Percentiles rank a stretch among this genome's conserved stretches.
Evolutionary conservation across 2,797 vertebrate species (phyloP).

Genomic region (Lagocephalus sceleratus): DNA sequence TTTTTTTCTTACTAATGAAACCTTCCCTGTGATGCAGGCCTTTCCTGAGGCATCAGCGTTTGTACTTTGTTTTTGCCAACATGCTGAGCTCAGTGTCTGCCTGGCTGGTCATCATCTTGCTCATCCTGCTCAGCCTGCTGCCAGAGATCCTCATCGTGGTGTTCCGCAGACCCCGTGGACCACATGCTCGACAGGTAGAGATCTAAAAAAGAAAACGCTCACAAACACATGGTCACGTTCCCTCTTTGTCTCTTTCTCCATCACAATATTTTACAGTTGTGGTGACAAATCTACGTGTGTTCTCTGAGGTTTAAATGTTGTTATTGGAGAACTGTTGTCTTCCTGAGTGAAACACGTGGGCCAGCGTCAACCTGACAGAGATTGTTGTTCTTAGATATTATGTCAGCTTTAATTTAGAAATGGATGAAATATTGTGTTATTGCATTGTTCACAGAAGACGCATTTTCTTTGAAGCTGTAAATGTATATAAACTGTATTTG

Average conservation of each 20-base stretch:
- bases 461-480: constrained; percentile 17
- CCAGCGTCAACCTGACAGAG: too few relatives aligned
- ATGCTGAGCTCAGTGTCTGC: constrained; percentile 91
- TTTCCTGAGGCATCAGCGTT: constrained; percentile 92
- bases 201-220: constrained; percentile 3
- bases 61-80: constrained; percentile 97
- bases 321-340: too few relatives aligned
- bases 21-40: constrained; percentile 79
- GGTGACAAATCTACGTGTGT: too few relatives aligned
- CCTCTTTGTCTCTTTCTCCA: background rate
- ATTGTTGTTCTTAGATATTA: too few relatives aligned
- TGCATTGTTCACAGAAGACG: too few relatives aligned
- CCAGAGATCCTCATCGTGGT: constrained; percentile 90
- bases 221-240: background rate
- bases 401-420: too few relatives aligned
- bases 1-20: background rate
- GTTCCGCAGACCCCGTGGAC: constrained; percentile 82
- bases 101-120: constrained; percentile 94
- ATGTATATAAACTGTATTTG: background rate
- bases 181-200: constrained; percentile 82
- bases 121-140: constrained; percentile 92
- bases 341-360: too few relatives aligned
- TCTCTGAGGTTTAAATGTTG: too few relatives aligned
- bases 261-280: background rate
- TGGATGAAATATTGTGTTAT: too few relatives aligned